phyloP scores from a whole-genome alignment of 2,113 vertebrate genomes.

The Phrynocephalus versicolor region DNA sequence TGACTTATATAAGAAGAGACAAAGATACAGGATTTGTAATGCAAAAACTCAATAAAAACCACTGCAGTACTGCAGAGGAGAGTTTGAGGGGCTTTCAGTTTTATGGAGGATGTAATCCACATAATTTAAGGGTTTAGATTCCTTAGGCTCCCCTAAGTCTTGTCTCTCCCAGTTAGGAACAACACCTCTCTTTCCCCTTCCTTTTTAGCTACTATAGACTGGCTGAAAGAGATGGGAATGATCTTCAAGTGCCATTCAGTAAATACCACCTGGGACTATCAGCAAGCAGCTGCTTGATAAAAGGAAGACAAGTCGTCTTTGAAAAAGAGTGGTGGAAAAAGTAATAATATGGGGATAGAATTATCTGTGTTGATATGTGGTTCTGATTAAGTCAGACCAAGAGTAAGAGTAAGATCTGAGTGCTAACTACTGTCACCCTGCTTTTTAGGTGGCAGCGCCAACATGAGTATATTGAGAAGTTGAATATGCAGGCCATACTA shows the following conservation, averaged over 20 bases:
- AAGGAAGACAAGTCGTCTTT: neutral
- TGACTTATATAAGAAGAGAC: neutral
- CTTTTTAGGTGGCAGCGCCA: constrained; percentile 87
- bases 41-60: too few relatives aligned
- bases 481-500: constrained; percentile 94
- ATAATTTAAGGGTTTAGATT: neutral
- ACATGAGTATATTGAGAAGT: constrained; percentile 89
- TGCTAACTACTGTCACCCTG: neutral
- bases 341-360: neutral
- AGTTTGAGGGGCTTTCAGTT: neutral
- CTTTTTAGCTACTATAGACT: too few relatives aligned
- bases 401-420: neutral
- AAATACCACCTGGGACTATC: neutral
- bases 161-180: neutral
- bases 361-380: neutral
- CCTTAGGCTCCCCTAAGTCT: neutral
- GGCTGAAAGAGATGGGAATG: neutral
- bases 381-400: neutral
- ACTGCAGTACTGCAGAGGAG: neutral
- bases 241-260: neutral
- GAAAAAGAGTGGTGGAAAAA: neutral
- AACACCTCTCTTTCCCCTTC: neutral
- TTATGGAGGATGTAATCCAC: neutral
- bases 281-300: neutral
- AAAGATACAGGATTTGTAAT: neutral